Evolutionary conservation across 2,113 vertebrate genomes (phyloP), one percentile per base, ranked within the genome.

Genomic region (Cygnus atratus): DNA sequence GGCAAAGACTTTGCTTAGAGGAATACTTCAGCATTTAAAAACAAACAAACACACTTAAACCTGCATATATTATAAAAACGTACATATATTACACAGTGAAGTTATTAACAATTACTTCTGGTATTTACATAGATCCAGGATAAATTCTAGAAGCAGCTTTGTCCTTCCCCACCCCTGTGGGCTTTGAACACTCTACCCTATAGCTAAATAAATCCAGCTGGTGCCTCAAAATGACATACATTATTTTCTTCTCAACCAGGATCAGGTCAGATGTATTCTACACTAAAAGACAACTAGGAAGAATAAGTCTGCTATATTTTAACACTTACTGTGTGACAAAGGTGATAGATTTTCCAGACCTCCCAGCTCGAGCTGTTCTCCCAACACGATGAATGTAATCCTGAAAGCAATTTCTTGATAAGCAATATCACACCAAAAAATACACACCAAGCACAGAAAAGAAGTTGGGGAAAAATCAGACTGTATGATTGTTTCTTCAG

Each of bases 321-420:
- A 94, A 82, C 29, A 98, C 98, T 98, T 97, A 99, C 99, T 99
- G 99, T 48, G 99, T 99, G 79, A 99, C 99, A 94, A 99, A 99
- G 3, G 99, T 99, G 95, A 99, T 99, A 71, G 99, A 98, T 91
- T 99, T 99, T 72, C 99, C 99, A 28, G 99, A 99, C 14, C 99
- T 98, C 9, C 99, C 99, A 24, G 99, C 99, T 98, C 99, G 98
- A 82, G 99, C 99, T 10, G 99, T 99, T 80, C 99, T 98, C 12
- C 99, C 99, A 20, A 99, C 99, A 95, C 99, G 98, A 92, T 99
- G 99, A 96, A 99, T 99, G 94, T 99, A 99, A 97, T 99, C 99
- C 99, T 99, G 78, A 85, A 95, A 97, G 33, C 39, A 91, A 87
- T 95, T 65, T 66, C 17, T 33, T n/a, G 44, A 39, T 96, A 77